Evolutionary conservation across 2,888 invertebrate species (phyloP).

Genomic region (Petrophora chlorosata): DNA sequence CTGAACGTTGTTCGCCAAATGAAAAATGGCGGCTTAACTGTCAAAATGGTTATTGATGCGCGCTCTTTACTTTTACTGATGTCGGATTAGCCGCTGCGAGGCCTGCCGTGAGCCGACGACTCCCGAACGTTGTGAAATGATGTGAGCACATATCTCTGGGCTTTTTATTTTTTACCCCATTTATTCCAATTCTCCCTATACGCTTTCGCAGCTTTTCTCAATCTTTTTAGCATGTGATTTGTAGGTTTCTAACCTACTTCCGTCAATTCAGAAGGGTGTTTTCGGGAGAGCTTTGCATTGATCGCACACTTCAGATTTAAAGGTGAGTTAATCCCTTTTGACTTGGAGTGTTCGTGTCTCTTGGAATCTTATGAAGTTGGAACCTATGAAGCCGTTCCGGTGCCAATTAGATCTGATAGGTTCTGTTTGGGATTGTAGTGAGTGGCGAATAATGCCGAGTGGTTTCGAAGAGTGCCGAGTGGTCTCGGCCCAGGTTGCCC

Average conservation of each 20-base stretch:
- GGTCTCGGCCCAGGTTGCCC: slow-evolving; percentile 35
- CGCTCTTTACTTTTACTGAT: slow-evolving; percentile 65
- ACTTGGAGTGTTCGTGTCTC: slow-evolving; percentile 43
- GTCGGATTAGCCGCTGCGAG: slow-evolving; percentile 60
- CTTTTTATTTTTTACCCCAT: slow-evolving; percentile 33
- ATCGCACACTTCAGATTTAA: slow-evolving; percentile 8
- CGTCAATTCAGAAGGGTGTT: slow-evolving; percentile 10
- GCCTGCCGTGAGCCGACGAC: slow-evolving; percentile 24
- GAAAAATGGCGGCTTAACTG: slow-evolving; percentile 78
- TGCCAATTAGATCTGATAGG: slow-evolving; percentile 65
- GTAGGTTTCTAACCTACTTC: slow-evolving; percentile 23
- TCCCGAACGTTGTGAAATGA: slow-evolving; percentile 25
- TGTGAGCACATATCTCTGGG: slow-evolving; percentile 13
- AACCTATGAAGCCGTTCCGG: slow-evolving; percentile 57
- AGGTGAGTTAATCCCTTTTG: slow-evolving; percentile 13
- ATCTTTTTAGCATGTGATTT: slow-evolving; percentile 35
- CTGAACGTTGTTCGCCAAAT: slow-evolving; percentile 60
- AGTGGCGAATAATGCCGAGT: slow-evolving; percentile 24
- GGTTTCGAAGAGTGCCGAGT: slow-evolving; percentile 38
- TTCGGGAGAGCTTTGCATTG: slow-evolving; percentile 9
- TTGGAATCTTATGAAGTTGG: slow-evolving; percentile 57
- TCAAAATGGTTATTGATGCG: slow-evolving; percentile 79
- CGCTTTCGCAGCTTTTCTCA: slow-evolving; percentile 24
- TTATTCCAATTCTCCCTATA: slow-evolving; percentile 30
- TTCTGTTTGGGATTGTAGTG: slow-evolving; percentile 48